phyloP scores from a whole-genome alignment of 64 coral and sea anemone species.

The Astreopora myriophthalma region DNA sequence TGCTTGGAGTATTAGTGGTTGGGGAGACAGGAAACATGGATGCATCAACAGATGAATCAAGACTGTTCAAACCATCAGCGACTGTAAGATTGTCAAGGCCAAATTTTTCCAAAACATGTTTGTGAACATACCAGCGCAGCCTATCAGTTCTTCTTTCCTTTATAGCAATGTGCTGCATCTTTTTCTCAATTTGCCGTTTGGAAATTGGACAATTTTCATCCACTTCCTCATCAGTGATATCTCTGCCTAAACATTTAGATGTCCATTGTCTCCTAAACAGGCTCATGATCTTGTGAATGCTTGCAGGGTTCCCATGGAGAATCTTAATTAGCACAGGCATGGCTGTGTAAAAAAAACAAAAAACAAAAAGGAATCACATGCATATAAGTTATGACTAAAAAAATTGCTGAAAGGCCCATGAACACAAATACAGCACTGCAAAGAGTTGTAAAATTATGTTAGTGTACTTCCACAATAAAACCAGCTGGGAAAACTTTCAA shows the following conservation, averaged over 20 bases:
- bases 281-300: conserved; percentile 75
- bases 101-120: conserved; percentile 55
- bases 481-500: too few relatives aligned
- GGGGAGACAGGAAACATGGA: background rate
- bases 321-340: conserved; percentile 84
- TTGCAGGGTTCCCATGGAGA: conserved; percentile 72
- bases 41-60: conserved; percentile 2
- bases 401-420: too few relatives aligned
- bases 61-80: background rate
- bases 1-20: conserved; percentile 21
- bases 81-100: background rate
- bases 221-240: conserved; percentile 20
- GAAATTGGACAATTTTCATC: conserved; percentile 84
- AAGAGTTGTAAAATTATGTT: too few relatives aligned
- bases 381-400: background rate
- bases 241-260: conserved; percentile 60
- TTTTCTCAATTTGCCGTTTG: conserved; percentile 83
- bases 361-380: too few relatives aligned
- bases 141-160: conserved; percentile 85
- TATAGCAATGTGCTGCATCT: conserved; percentile 85
- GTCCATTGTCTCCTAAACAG: conserved; percentile 86
- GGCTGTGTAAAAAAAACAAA: conserved; percentile 36
- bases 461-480: too few relatives aligned
- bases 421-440: too few relatives aligned
- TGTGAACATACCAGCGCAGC: conserved; percentile 84